Evolutionary conservation across 2,797 vertebrate genomes (phyloP).

Genomic region (Scolopax bukidnonensis): DNA sequence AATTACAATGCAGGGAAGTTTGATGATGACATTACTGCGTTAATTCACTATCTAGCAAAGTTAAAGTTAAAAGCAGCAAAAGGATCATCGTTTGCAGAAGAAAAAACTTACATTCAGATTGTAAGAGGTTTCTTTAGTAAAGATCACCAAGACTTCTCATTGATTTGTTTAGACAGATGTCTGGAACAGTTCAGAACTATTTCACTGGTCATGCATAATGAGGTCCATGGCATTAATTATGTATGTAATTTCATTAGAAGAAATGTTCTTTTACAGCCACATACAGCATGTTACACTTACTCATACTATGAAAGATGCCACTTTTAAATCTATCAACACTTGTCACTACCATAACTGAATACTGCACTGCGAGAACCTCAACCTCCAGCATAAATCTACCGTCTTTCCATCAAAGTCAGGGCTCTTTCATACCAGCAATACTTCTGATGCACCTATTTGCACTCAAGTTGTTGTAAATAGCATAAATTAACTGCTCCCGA

Average conservation of each 20-base stretch:
- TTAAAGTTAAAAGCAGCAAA: not conserved
- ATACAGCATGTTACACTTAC: not conserved
- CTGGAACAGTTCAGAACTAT: not conserved
- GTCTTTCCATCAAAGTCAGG: not conserved
- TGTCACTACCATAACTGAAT: not conserved
- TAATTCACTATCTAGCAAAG: not conserved
- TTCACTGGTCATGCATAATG: not conserved
- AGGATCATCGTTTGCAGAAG: not conserved
- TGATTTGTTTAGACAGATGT: constrained; percentile 29
- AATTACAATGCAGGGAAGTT: constrained; percentile 18
- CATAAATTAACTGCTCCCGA: not conserved
- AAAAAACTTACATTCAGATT: not conserved
- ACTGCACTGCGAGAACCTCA: not conserved
- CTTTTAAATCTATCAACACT: constrained; percentile 13
- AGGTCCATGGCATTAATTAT: constrained; percentile 16
- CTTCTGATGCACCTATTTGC: not conserved
- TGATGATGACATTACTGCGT: not conserved
- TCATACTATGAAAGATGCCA: not conserved
- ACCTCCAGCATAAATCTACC: not conserved
- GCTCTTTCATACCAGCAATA: not conserved
- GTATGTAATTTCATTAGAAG: constrained; percentile 15
- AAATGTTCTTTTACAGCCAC: not conserved
- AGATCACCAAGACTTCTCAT: not conserved
- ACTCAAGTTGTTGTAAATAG: not conserved
- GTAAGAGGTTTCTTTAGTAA: not conserved